These are phyloP conservation scores for Anthonomus grandis DNA, from an alignment of 1,140 invertebrate genomes.

Conservation along the genomic window DNA sequence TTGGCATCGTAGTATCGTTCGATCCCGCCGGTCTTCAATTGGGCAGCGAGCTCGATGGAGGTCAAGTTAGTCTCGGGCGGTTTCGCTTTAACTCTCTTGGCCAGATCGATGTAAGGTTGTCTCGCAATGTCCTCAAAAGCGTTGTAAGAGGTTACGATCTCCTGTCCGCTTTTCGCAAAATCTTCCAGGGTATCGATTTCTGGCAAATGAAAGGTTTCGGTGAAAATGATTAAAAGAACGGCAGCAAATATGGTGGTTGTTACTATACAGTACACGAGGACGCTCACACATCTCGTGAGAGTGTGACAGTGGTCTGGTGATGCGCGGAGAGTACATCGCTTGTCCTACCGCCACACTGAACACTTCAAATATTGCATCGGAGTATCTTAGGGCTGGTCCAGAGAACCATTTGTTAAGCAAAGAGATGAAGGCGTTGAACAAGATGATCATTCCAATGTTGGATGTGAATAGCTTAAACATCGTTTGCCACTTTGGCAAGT, in stretches of 20 bases:
- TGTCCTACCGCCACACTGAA: constrained; percentile 1
- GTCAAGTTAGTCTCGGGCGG: neutral
- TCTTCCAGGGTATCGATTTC: constrained; percentile 17
- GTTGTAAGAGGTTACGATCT: constrained; percentile 11
- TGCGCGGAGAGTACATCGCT: neutral
- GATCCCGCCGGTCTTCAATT: constrained; percentile 1
- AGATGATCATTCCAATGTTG: neutral
- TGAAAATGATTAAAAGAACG: neutral
- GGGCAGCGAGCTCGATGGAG: constrained; percentile 8
- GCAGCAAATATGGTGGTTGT: constrained; percentile 12
- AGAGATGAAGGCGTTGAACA: neutral
- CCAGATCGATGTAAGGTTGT: constrained; percentile 6
- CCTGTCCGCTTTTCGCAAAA: constrained; percentile 10
- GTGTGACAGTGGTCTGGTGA: neutral
- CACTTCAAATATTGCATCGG: neutral
- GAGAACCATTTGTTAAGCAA: constrained; percentile 11
- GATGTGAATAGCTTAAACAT: constrained; percentile 1
- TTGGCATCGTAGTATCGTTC: constrained; percentile 7
- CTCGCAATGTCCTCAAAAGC: neutral
- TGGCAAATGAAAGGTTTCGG: constrained; percentile 1
- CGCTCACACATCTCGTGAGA: constrained; percentile 9
- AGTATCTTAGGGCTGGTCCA: neutral
- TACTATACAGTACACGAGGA: constrained; percentile 3
- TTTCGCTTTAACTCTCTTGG: constrained; percentile 1
- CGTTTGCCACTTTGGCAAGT: constrained; percentile 21